Conservation (phyloP, 2,113 vertebrate genomes). For the Phaetusa simplex region DNA sequence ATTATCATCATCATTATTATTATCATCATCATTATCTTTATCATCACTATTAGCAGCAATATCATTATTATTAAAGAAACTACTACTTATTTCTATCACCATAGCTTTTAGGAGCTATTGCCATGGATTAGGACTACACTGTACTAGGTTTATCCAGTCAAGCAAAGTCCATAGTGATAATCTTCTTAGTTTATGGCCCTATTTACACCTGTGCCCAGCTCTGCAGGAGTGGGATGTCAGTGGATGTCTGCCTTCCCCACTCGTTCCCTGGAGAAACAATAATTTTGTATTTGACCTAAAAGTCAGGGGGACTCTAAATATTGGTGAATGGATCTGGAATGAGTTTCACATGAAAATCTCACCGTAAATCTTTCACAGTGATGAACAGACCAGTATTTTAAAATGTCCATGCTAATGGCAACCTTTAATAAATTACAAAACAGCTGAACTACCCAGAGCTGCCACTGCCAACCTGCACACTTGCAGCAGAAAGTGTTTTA, state of each 20-base stretch:
- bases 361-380: slow-evolving; percentile 23
- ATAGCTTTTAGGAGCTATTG: neutral
- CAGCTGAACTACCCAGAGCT: neutral
- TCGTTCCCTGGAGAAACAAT: neutral
- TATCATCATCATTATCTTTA: neutral
- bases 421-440: slow-evolving; percentile 35
- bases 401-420: neutral
- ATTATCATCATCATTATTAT: neutral
- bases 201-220: neutral
- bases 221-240: neutral
- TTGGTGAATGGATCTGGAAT: neutral
- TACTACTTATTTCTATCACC: neutral
- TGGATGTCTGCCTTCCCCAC: neutral
- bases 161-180: neutral
- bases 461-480: neutral
- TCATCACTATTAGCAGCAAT: neutral
- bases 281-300: neutral
- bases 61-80: neutral
- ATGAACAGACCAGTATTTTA: slow-evolving; percentile 28
- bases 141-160: neutral
- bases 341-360: neutral
- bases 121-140: neutral
- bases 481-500: slow-evolving; percentile 26
- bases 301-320: neutral
- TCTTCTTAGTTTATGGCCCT: neutral